These are phyloP conservation scores for Nasonia giraulti DNA, from an alignment of 1,140 invertebrate species.

Conservation along the genomic window DNA sequence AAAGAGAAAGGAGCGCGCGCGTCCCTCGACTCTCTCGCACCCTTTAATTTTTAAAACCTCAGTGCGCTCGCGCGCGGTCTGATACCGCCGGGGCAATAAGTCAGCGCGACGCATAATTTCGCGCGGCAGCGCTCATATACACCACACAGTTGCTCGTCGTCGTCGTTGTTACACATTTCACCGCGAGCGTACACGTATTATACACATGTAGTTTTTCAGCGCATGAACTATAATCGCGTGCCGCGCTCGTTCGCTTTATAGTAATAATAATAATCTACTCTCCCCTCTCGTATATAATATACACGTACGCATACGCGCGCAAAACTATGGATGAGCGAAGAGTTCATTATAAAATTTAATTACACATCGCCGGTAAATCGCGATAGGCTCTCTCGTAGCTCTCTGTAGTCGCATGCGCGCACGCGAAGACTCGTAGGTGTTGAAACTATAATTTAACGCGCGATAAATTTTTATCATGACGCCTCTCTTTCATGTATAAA, in stretches of 20 bases:
- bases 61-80: neutral
- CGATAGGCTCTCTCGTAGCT: neutral
- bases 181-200: neutral
- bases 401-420: neutral
- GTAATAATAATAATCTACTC: slow-evolving; percentile 5
- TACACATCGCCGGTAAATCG: slow-evolving; percentile 19
- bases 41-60: slow-evolving; percentile 42
- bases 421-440: slow-evolving; percentile 31
- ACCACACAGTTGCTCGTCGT: neutral
- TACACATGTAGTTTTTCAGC: slow-evolving; percentile 22
- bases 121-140: slow-evolving; percentile 1
- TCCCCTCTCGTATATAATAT: neutral
- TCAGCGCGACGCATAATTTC: slow-evolving; percentile 24
- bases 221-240: slow-evolving; percentile 20
- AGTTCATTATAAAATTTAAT: slow-evolving; percentile 52
- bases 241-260: neutral
- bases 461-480: slow-evolving; percentile 45
- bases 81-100: slow-evolving; percentile 33
- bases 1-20: neutral
- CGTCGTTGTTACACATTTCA: neutral
- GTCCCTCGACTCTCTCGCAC: slow-evolving; percentile 10
- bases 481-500: neutral
- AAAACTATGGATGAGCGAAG: neutral
- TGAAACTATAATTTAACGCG: slow-evolving; percentile 51
- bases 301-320: neutral